Percentiles rank a stretch among this genome's conserved stretches.
Evolutionary conservation across 30 jellyfish, hydroid and myxozoan genomes (phyloP).

Genomic region (Aurelia coerulea): DNA sequence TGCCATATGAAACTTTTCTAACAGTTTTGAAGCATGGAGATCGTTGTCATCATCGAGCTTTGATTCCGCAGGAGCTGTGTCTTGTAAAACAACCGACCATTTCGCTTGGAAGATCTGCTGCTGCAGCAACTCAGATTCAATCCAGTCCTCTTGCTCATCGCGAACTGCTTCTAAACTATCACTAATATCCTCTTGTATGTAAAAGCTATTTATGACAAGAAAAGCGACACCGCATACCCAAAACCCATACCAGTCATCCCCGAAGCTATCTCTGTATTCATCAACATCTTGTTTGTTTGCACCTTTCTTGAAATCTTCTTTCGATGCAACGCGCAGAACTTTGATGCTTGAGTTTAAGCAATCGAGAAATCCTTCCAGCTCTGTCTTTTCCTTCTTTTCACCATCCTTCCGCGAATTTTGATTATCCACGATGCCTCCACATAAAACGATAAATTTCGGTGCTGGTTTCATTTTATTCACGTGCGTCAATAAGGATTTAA

Average conservation of each 20-base stretch:
- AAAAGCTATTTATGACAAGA: slow-evolving; percentile 56
- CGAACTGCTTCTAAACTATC: neutral
- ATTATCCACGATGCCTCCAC: slow-evolving; percentile 49
- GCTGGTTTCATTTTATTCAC: slow-evolving; percentile 55
- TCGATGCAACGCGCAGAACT: slow-evolving; percentile 55
- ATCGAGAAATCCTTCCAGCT: slow-evolving; percentile 32
- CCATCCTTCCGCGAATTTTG: neutral
- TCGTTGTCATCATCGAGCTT: too few species aligned
- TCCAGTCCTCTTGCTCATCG: slow-evolving; percentile 74
- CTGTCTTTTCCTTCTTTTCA: neutral
- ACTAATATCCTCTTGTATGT: slow-evolving; percentile 10
- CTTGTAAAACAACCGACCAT: slow-evolving; percentile 56
- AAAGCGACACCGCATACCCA: slow-evolving; percentile 82
- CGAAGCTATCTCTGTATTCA: slow-evolving; percentile 30
- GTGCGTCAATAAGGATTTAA: slow-evolving; percentile 1
- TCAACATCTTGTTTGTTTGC: slow-evolving; percentile 27
- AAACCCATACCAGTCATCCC: slow-evolving; percentile 83
- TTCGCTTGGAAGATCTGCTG: slow-evolving; percentile 66
- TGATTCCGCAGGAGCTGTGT: neutral
- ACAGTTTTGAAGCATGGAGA: neutral
- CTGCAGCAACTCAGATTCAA: slow-evolving; percentile 68
- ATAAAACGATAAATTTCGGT: slow-evolving; percentile 61
- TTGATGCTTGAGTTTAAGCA: slow-evolving; percentile 26
- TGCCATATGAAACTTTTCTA: slow-evolving; percentile 29
- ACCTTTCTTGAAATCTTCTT: slow-evolving; percentile 35